Conservation (phyloP, 2,113 vertebrate genomes). For the Gymnogyps californianus region DNA sequence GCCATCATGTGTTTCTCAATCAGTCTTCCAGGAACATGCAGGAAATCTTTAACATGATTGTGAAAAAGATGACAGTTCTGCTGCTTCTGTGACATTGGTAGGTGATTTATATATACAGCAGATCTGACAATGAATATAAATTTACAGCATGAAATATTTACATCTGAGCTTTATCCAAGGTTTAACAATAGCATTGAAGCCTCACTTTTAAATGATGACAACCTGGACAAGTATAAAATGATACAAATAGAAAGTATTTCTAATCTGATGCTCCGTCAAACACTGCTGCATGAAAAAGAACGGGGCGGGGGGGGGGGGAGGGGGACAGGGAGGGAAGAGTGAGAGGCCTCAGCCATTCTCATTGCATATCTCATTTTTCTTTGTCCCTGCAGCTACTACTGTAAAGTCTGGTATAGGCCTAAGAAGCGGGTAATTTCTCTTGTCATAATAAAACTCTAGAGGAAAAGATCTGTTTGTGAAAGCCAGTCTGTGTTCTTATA, state of each 20-base stretch:
- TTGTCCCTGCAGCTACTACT: neutral
- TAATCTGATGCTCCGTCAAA: neutral
- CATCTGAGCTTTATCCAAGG: neutral
- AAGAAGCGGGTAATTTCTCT: slow-evolving; percentile 28
- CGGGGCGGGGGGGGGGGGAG: too few relatives aligned
- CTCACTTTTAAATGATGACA: slow-evolving; percentile 2
- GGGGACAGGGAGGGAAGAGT: neutral
- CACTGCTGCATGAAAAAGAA: neutral
- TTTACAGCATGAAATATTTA: neutral
- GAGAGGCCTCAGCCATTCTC: neutral
- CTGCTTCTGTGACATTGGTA: neutral
- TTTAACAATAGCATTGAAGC: neutral
- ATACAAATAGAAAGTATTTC: neutral
- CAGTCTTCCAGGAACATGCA: neutral
- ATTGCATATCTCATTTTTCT: neutral
- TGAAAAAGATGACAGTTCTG: neutral
- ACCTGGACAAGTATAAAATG: neutral
- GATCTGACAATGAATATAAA: neutral
- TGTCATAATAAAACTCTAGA: slow-evolving; percentile 3
- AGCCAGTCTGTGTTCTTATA: neutral
- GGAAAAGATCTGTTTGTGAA: neutral
- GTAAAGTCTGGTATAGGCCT: neutral
- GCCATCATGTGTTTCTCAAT: neutral
- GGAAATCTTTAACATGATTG: neutral
- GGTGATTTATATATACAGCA: neutral